Base-by-base conservation (phyloP, 2,113 vertebrate genomes). In the Morone saxatilis region DNA sequence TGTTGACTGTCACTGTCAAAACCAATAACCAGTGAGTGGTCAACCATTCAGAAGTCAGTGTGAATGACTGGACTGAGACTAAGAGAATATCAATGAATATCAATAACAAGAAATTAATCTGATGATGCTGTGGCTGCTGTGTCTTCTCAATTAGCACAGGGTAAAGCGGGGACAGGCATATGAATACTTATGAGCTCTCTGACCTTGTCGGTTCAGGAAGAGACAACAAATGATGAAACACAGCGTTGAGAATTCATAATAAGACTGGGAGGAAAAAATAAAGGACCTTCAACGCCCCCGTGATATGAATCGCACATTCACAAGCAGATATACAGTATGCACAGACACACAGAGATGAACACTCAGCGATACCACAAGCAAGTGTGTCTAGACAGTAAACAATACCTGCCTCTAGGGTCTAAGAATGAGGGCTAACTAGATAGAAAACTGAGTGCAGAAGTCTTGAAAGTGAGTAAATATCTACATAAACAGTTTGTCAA, bases 381-480 rank as follows among this genome's bases (percentile, higher is more conserved):
- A 76, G 51, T 54, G 71, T 65, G 75, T 84, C 86, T 82, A 79
- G 81, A 89, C 74, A n/a, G 79, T 80, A 84, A 84, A 85, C 82
- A 76, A 77, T 5, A 71, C 72, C 62, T 65, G 61, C 79, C 73
- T 65, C 63, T 12, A 31, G 81, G 71, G 75, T n/a, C 57, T 40
- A 1, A 48, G 45, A 80, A 89, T 88, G 65, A 66, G 72, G 77
- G 73, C 74, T 71, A 85, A 85, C 71, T 48, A 56, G 45, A 73
- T 79, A 71, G 25, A 66, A 54, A 70, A 56, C 67, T 12, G 13
- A 59, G 17, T 36, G 20, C 6, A 69, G 16, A 53, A 71, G 61
- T 71, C 60, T 20, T 6, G 7, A 62, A 62, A 76, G 41, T 25
- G 13, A 59, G 71, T 16, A 62, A 63, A 57, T 4, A 22, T 66